Evolutionary conservation across 2,888 invertebrate species (phyloP).

Genomic region (Girardia tigrina): DNA sequence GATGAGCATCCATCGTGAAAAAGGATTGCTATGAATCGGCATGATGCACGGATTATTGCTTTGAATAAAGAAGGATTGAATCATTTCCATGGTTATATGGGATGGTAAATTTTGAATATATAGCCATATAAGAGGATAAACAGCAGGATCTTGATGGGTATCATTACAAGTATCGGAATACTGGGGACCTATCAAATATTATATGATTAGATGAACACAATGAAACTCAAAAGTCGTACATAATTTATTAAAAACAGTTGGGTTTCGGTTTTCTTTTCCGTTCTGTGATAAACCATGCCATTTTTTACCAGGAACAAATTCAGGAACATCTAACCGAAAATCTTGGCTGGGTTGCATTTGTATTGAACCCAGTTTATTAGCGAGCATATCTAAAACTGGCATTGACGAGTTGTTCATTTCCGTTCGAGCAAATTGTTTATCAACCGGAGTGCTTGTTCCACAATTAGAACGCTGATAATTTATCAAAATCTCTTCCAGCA

Average conservation of each 20-base stretch:
- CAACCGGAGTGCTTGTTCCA: not conserved
- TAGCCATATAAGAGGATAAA: not conserved
- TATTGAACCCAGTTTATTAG: conserved; percentile 11
- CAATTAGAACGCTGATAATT: not conserved
- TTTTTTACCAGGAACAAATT: conserved; percentile 14
- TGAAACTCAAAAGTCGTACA: not conserved
- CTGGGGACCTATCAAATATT: not conserved
- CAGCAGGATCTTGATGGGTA: not conserved
- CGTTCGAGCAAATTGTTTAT: not conserved
- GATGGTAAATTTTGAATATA: conserved; percentile 1
- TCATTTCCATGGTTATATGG: not conserved
- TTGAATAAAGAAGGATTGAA: conserved; percentile 17
- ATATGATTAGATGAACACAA: not conserved
- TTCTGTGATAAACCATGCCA: not conserved
- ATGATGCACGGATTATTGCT: conserved; percentile 7
- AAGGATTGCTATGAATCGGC: conserved; percentile 17
- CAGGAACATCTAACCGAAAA: not conserved
- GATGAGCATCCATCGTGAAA: conserved; percentile 17
- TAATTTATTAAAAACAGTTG: not conserved
- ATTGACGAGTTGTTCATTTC: not conserved
- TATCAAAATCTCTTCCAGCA: not conserved
- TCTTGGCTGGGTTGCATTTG: not conserved
- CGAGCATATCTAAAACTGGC: not conserved
- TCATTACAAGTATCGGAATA: not conserved
- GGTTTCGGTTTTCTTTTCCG: conserved; percentile 10